Evolutionary conservation across 2,113 vertebrate species (phyloP).

Genomic region (Alligator mississippiensis): DNA sequence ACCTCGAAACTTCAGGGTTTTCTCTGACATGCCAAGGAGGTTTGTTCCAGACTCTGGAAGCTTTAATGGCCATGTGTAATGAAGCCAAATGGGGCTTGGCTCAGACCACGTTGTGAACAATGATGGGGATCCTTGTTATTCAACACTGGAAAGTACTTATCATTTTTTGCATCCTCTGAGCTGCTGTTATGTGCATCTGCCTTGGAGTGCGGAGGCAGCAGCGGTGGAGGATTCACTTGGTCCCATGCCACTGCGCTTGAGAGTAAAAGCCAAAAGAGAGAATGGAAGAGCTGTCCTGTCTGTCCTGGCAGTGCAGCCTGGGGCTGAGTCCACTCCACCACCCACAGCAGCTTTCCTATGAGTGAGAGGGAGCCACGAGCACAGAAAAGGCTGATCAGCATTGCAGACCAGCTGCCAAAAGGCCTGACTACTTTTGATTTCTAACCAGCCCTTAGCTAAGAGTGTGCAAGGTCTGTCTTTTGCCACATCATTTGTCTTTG

Average conservation of each 20-base stretch:
- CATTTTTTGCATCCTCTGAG: neutral
- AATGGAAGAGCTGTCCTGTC: neutral
- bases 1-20: neutral
- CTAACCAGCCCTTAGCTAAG: too few relatives aligned
- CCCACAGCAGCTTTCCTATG: too few relatives aligned
- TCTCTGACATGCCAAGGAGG: neutral
- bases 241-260: neutral
- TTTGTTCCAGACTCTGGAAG: neutral
- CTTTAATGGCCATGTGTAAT: neutral
- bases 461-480: too few relatives aligned
- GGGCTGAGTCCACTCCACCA: too few relatives aligned
- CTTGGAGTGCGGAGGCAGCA: neutral
- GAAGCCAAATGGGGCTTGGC: neutral
- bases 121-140: neutral
- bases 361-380: too few relatives aligned
- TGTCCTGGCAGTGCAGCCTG: neutral
- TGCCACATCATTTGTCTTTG: too few relatives aligned
- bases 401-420: too few relatives aligned
- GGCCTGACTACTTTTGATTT: too few relatives aligned
- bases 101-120: neutral
- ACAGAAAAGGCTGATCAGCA: too few relatives aligned
- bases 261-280: neutral
- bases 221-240: neutral
- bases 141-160: neutral
- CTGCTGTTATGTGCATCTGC: neutral